These are phyloP conservation scores for Scytalopus superciliaris DNA, from an alignment of 2,113 vertebrate species.

Conservation along the genomic window DNA sequence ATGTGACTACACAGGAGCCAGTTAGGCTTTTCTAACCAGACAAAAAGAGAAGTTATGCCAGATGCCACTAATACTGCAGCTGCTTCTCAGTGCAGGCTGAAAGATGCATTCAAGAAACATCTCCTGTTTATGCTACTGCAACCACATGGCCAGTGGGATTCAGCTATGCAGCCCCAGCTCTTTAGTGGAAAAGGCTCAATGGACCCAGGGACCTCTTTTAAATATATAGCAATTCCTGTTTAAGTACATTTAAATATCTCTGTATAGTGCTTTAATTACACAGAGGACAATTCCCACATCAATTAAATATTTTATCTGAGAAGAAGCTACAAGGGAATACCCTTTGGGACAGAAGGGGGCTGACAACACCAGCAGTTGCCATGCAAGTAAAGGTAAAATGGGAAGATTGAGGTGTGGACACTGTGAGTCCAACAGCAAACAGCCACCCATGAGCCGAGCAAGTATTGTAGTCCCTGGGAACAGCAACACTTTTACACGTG, in stretches of 20 bases:
- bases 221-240: neutral
- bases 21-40: neutral
- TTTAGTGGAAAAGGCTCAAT: neutral
- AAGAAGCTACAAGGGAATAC: neutral
- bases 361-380: neutral
- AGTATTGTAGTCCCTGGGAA: neutral
- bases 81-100: neutral
- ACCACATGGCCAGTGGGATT: accelerated
- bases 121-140: neutral
- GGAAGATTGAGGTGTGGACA: neutral
- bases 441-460: neutral
- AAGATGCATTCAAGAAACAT: neutral
- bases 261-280: neutral
- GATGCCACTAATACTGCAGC: neutral
- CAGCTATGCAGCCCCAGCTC: neutral
- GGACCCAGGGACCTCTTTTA: neutral
- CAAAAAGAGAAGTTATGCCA: neutral
- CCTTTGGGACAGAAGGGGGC: neutral
- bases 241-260: neutral
- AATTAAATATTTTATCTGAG: neutral
- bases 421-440: neutral
- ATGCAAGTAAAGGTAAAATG: neutral
- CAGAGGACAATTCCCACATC: neutral
- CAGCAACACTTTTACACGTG: neutral
- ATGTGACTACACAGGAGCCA: neutral